Base-by-base conservation (phyloP, 64 coral and sea anemone genomes). In the Montipora sp. region DNA sequence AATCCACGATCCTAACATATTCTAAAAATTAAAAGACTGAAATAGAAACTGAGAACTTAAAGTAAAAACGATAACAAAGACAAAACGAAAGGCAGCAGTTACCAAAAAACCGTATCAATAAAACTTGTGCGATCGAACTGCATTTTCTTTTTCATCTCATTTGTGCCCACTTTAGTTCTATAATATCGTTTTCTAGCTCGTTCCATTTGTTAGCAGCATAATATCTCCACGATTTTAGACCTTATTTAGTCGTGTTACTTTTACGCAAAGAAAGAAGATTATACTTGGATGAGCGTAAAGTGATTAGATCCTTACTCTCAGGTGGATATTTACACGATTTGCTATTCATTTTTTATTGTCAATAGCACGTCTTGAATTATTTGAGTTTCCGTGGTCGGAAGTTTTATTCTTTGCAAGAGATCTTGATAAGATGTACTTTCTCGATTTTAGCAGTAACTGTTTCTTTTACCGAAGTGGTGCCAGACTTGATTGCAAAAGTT, bases 211-310 rank as follows among this genome's bases (percentile, higher is more conserved):
- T 89, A 46, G 55, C 87, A 5, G 75, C 50, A 66, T 67, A 89
- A 65, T 89, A 90, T 90, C 79, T 90, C 88, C 60, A 90, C 50
- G 88, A 90, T 80, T 79, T 90, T 47, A 90, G 88, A 1, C 88
- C 75, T 10, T 51, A 72, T 89, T 89, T 89, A 59, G 87, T 89
- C 45, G 74, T 89, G 73, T 89, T 89, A 78, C 47, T 14, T 66
- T 89, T 61, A 0, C 58, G 87, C 51, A 89, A 78, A 73, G 87
- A 73, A 65, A 78, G 23, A 46, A 89, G 75, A 77, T 89, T 89
- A 51, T 89, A 89, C 58, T 77, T 89, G 16, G 75, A 89, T 48
- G 77, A 63, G 58, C 87, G 75, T 89, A 72, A 51, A 11, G 74
- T 77, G 53, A 87, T 87, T 20, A 87, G 73, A 73, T 87, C 73